Evolutionary conservation across 2,797 vertebrate species (phyloP).

Genomic region (Buceros bicornis): DNA sequence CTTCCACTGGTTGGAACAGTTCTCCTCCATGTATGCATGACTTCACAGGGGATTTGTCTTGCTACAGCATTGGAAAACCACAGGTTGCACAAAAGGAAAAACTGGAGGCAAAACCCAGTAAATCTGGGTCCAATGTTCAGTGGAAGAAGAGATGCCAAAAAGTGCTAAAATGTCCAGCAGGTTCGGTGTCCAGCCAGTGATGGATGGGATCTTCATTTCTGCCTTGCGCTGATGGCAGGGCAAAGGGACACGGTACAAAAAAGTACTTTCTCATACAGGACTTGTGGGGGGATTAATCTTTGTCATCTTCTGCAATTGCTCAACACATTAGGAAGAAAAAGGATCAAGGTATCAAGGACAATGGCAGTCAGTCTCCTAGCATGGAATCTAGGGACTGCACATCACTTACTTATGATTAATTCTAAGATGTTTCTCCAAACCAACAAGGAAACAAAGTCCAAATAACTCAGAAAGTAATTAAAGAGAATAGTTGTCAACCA

Average conservation of each 20-base stretch:
- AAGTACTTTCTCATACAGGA: background rate
- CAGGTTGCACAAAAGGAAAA: background rate
- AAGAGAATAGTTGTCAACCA: background rate
- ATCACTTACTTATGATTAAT: background rate
- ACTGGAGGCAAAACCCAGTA: background rate
- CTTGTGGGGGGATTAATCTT: background rate
- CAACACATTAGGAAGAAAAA: background rate
- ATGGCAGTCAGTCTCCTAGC: background rate
- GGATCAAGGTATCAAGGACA: background rate
- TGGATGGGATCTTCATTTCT: background rate
- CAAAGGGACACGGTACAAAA: background rate
- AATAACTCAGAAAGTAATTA: background rate
- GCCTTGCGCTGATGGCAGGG: background rate
- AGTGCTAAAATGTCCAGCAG: background rate
- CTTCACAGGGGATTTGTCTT: background rate
- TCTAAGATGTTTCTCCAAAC: background rate
- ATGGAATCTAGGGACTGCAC: background rate
- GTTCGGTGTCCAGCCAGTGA: background rate
- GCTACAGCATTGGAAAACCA: background rate
- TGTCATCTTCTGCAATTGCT: background rate
- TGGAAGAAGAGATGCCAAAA: background rate
- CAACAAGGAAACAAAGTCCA: background rate
- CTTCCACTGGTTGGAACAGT: background rate
- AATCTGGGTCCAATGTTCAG: background rate
- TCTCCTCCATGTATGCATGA: background rate